A percentile compares a stretch with the other conserved stretches of the same genome.
phyloP scores from a whole-genome alignment of 2,888 invertebrate species.

The Lacanobia oleracea region DNA sequence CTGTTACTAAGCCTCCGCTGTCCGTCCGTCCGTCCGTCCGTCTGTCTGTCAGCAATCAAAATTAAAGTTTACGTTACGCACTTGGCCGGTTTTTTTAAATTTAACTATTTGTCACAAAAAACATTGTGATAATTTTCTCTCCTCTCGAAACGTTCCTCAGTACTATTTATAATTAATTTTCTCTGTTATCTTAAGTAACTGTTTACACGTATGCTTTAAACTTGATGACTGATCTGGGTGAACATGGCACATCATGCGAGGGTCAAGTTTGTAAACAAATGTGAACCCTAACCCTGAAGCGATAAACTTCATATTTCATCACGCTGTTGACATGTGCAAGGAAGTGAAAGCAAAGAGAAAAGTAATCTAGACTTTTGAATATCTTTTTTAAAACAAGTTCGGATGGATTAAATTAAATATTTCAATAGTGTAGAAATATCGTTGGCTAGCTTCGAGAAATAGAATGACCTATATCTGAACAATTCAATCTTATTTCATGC shows the following conservation, averaged over 20 bases:
- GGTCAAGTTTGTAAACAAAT: conserved; percentile 47
- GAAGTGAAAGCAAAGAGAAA: conserved; percentile 48
- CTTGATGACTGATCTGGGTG: conserved; percentile 21
- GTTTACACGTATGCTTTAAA: conserved; percentile 27
- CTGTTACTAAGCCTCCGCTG: too few species aligned
- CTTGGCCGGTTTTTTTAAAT: too few species aligned
- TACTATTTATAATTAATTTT: conserved; percentile 6
- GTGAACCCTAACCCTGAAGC: conserved; percentile 30
- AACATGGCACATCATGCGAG: conserved; percentile 24
- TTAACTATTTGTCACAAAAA: background rate
- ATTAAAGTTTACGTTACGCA: too few species aligned
- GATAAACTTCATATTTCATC: conserved; percentile 40
- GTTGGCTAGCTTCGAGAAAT: conserved; percentile 26
- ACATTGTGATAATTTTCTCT: background rate
- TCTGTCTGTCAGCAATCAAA: too few species aligned
- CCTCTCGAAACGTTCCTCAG: background rate
- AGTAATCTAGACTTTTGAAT: conserved; percentile 27
- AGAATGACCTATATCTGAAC: conserved; percentile 16
- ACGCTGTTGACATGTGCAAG: conserved; percentile 10
- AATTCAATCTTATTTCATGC: conserved; percentile 13
- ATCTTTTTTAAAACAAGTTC: conserved; percentile 6
- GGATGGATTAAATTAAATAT: conserved; percentile 13
- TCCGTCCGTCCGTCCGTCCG: too few species aligned
- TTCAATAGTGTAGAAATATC: conserved; percentile 10
- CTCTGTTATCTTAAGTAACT: conserved; percentile 12